Base-by-base conservation (phyloP, 2,797 vertebrate genomes). In the Echiichthys vipera region DNA sequence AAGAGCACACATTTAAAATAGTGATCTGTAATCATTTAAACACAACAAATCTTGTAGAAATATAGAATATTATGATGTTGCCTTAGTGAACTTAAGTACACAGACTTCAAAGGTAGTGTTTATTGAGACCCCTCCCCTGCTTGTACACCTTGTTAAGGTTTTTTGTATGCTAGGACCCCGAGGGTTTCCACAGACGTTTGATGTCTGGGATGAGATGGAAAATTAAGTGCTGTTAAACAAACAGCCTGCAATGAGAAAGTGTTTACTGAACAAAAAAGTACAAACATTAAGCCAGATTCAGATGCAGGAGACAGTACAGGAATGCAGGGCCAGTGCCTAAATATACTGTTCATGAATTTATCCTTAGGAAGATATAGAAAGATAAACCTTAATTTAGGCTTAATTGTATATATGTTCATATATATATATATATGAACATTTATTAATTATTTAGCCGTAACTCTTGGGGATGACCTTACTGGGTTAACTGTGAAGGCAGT, bases 161-260 rank as follows among this genome's bases (percentile, higher is more conserved):
- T 82, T 85, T 83, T 80, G 77, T 58, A 39, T 65, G 64, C 61
- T 14, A 24, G 49, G 71, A 84, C 68, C 83, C 82, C 61, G 6
- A 68, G 80, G 82, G 69, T 53, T 78, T 85, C 76, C 68, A 55
- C 36, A 61, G 20, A 74, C 50, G 73, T 91, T 91, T 92, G 89
- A 90, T 87, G 89, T 90, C 65, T 76, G 78, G 50, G 79, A 84
- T 84, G 62, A 85, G 83, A 88, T 82, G 78, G 72, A 80, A 91
- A 90, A 89, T 62, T 56, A 84, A 71, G 85, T 80, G 58, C 80
- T 81, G 76, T 82, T 91, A 53, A 84, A 87, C 86, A 87, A 91
- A 90, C 69, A 83, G 84, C 58, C 54, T 63, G 65, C 72, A 84
- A 88, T 74, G 65, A 86, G 67, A 40, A 22, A 77, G 72, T 75